Base-by-base conservation (phyloP, 2,888 invertebrate species). In the Folsomia manolachei region DNA sequence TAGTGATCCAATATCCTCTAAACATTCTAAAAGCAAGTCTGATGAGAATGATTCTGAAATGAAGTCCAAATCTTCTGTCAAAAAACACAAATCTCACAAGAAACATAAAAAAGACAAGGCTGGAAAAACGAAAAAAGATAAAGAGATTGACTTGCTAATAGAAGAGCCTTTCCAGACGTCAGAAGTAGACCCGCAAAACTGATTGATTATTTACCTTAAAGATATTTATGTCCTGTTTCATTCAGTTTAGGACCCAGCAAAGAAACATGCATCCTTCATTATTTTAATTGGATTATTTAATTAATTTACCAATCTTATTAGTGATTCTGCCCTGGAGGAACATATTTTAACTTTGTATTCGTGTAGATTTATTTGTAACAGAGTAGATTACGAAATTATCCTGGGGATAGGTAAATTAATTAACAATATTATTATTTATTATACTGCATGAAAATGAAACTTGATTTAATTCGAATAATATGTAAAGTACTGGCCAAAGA, bases 61-160 rank as follows among this genome's bases (percentile, higher is more conserved):
- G n/a, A n/a, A n/a, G n/a, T n/a, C n/a, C n/a, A 51, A 51, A 51
- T 51, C 76, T 73, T 76, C 77, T 66, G 75, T 73, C 21, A 71
- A 74, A 18, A 75, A 75, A 53, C 71, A 71, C 53, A 77, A 75
- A 64, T 72, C 73, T 23, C 75, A 77, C 64, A 75, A 77, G 27
- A 72, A 75, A 27, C 73, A 77, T 66, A 77, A 75, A 62, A 74
- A 77, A 61, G 73, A 74, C n/a, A 74, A 75, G 11, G 53, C 72
- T 0, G 71, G 70, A 23, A 72, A 74, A 63, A 27, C 66, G n/a
- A 71, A 71, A 51, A 71, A 69, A 39, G 27, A 51, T n/a, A 73
- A 63, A 39, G 67, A 76, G 64, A 75, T 78, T 27, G 77, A 79
- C 71, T 72, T 79, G 64, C 63, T 79, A 19, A 69, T 78, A 56